A percentile compares a stretch with the other conserved stretches of the same genome.
These are phyloP conservation scores for Lacanobia oleracea DNA, from an alignment of 2,888 invertebrate species.

Conservation along the genomic window DNA sequence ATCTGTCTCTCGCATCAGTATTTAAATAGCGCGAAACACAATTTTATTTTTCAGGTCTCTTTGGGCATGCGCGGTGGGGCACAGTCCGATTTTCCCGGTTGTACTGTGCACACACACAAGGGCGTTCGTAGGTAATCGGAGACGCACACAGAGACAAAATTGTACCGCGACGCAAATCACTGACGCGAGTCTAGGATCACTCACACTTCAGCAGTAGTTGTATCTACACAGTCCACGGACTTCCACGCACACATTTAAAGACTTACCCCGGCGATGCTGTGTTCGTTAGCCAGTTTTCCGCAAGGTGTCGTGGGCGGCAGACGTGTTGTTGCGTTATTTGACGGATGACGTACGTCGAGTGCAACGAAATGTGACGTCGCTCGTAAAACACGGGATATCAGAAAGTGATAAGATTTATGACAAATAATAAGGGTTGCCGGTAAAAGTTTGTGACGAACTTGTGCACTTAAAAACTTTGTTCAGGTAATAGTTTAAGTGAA, in stretches of 20 bases:
- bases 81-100: conserved; percentile 74
- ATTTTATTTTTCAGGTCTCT: conserved; percentile 76
- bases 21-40: conserved; percentile 81
- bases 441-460: conserved; percentile 64
- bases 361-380: conserved; percentile 64
- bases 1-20: conserved; percentile 76
- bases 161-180: conserved; percentile 76
- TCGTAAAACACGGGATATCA: conserved; percentile 57
- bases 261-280: conserved; percentile 80
- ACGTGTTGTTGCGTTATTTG: conserved; percentile 54
- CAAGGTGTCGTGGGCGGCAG: conserved; percentile 64
- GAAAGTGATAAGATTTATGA: conserved; percentile 67
- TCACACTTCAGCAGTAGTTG: conserved; percentile 70
- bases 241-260: conserved; percentile 75
- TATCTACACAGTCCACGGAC: conserved; percentile 67
- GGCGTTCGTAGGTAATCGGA: conserved; percentile 76
- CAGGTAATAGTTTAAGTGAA: conserved; percentile 64
- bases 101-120: conserved; percentile 75
- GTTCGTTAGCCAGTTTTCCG: conserved; percentile 78
- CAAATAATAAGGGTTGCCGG: conserved; percentile 45
- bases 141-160: conserved; percentile 72
- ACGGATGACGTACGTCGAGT: conserved; percentile 52
- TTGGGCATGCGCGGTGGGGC: conserved; percentile 78
- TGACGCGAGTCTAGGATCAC: conserved; percentile 76
- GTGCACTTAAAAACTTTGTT: conserved; percentile 65